A percentile compares a stretch with the other conserved stretches of the same genome.
Evolutionary conservation across 1,140 invertebrate genomes (phyloP).

Genomic region (Drosophila grimshawi): DNA sequence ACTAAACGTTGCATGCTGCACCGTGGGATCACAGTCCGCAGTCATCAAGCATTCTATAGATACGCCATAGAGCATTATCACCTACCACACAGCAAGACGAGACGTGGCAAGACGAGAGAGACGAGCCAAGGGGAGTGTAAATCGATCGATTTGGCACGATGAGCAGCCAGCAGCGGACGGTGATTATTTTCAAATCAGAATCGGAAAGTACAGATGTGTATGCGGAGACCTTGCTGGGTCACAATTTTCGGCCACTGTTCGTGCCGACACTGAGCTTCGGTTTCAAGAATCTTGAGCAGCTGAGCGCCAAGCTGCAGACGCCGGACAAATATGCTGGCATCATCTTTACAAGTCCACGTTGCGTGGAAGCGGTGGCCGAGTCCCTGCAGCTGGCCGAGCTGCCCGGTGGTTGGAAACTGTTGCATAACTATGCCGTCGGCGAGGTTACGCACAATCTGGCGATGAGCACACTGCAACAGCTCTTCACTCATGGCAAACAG

Average conservation of each 20-base stretch:
- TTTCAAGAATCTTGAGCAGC: slow-evolving; percentile 83
- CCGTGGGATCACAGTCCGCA: not conserved
- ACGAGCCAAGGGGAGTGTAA: no score
- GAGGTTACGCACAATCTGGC: slow-evolving; percentile 85
- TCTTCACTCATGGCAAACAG: slow-evolving; percentile 85
- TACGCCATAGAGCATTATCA: not conserved
- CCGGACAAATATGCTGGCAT: slow-evolving; percentile 85
- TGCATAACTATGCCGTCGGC: slow-evolving; percentile 86
- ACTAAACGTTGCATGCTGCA: slow-evolving; percentile 4
- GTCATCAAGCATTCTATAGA: not conserved
- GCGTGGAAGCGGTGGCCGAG: slow-evolving; percentile 85
- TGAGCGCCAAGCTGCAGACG: slow-evolving; percentile 81
- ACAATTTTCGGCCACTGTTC: slow-evolving; percentile 85
- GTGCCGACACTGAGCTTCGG: slow-evolving; percentile 86
- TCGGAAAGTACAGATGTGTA: slow-evolving; percentile 86
- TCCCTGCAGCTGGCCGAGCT: slow-evolving; percentile 83
- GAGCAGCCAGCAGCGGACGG: slow-evolving; percentile 79
- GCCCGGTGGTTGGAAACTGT: slow-evolving; percentile 85
- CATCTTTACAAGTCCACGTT: slow-evolving; percentile 86
- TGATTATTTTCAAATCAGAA: slow-evolving; percentile 86
- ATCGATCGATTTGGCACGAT: slow-evolving; percentile 29
- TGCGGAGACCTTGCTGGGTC: slow-evolving; percentile 83
- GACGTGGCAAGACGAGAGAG: no score
- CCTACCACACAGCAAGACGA: not conserved
- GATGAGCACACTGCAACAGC: slow-evolving; percentile 82